These are phyloP conservation scores for Psittacara wagleri DNA, from an alignment of 2,113 vertebrate genomes.

Conservation along the genomic window DNA sequence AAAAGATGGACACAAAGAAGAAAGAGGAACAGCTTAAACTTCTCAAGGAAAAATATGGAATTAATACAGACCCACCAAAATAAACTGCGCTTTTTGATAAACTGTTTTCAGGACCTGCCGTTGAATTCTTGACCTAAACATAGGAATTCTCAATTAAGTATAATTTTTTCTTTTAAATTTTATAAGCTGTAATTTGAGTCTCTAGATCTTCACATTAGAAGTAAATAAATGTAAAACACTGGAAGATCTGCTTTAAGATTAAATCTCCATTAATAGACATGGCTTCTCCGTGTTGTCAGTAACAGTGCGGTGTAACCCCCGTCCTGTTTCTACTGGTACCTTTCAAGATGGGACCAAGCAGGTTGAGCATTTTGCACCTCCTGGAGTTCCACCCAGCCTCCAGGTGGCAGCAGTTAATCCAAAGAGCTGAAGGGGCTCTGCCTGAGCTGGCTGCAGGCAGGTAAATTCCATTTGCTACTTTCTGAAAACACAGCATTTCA, in stretches of 20 bases:
- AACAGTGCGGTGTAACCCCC: not conserved
- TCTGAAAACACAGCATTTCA: not conserved
- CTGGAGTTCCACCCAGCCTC: not conserved
- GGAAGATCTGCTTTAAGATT: not conserved
- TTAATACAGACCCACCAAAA: slow-evolving; percentile 98
- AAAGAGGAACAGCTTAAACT: slow-evolving; percentile 98
- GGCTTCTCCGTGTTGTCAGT: not conserved
- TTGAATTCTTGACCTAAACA: not conserved
- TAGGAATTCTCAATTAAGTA: not conserved
- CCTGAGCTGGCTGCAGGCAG: fast-evolving
- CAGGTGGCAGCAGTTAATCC: not conserved
- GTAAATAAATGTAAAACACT: not conserved
- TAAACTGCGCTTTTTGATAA: slow-evolving; percentile 61
- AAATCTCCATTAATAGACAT: not conserved
- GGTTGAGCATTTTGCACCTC: not conserved
- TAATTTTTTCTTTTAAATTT: not conserved
- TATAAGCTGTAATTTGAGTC: not conserved
- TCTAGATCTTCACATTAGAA: not conserved
- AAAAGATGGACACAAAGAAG: slow-evolving; percentile 99
- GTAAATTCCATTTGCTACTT: not conserved
- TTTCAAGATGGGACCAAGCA: fast-evolving
- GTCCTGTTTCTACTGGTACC: not conserved
- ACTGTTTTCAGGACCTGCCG: not conserved
- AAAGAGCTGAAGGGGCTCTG: not conserved
- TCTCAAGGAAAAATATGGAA: slow-evolving; percentile 98